A percentile compares a stretch with the other conserved stretches of the same genome.
Conservation (phyloP, 30 jellyfish, hydroid and myxozoan genomes). For the Mastigias papua region DNA sequence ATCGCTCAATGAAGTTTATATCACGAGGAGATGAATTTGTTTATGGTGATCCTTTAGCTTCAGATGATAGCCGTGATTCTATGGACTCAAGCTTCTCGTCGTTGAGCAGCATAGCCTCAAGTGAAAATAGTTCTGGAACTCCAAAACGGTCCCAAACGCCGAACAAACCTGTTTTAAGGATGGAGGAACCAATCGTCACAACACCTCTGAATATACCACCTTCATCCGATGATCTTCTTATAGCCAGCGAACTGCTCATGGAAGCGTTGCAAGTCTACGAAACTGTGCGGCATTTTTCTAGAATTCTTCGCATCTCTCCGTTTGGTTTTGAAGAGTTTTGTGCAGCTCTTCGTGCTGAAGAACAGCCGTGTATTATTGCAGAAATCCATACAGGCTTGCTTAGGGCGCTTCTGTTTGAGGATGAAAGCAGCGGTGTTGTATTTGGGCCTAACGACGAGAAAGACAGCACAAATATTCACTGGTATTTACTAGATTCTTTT, state of each 20-base stretch:
- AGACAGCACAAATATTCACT: conserved; percentile 87
- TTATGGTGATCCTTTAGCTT: conserved; percentile 50
- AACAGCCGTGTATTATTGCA: conserved; percentile 87
- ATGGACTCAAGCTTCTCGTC: conserved; percentile 65
- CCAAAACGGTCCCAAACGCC: conserved; percentile 36
- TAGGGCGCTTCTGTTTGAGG: conserved; percentile 79
- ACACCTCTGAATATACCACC: conserved; percentile 84
- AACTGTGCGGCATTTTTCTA: conserved; percentile 88
- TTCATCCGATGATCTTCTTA: conserved; percentile 81
- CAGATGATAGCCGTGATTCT: conserved; percentile 80
- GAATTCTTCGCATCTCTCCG: conserved; percentile 91
- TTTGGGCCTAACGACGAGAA: conserved; percentile 91
- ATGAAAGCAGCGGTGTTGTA: conserved; percentile 81
- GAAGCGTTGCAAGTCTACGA: conserved; percentile 91
- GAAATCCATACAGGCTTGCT: conserved; percentile 81
- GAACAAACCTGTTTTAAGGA: not conserved
- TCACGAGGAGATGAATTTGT: conserved; percentile 60
- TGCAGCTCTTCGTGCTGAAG: conserved; percentile 88
- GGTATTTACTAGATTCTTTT: conserved; percentile 87
- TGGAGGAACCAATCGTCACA: conserved; percentile 57
- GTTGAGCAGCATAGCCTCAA: conserved; percentile 56
- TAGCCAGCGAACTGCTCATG: conserved; percentile 72
- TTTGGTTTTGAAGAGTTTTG: conserved; percentile 93
- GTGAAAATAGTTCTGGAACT: conserved; percentile 54
- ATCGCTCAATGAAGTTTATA: conserved; percentile 45